Evolutionary conservation across 1,140 invertebrate species (phyloP).

Genomic region (Polypedilum pembai): DNA sequence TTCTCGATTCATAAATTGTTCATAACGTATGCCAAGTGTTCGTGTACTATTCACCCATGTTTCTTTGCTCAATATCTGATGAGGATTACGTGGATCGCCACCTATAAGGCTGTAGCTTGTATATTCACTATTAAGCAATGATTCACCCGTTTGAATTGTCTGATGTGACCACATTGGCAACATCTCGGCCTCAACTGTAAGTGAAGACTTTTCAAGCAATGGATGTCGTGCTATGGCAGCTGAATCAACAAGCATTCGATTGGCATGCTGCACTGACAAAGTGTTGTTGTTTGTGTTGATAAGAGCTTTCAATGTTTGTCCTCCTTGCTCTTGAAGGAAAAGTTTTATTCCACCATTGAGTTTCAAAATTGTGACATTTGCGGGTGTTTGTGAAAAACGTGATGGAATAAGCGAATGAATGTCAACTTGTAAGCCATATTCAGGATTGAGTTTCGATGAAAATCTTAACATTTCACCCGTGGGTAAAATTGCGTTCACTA

Average conservation of each 20-base stretch:
- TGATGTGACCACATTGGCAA: slow-evolving; percentile 79
- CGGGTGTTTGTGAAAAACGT: slow-evolving; percentile 38
- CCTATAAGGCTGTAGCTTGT: slow-evolving; percentile 72
- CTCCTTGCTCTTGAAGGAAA: slow-evolving; percentile 52
- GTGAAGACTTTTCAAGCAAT: slow-evolving; percentile 65
- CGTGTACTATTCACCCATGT: slow-evolving; percentile 77
- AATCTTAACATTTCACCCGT: slow-evolving; percentile 82
- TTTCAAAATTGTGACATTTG: slow-evolving; percentile 44
- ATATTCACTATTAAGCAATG: slow-evolving; percentile 66
- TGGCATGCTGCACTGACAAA: slow-evolving; percentile 58
- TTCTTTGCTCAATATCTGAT: slow-evolving; percentile 72
- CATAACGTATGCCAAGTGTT: slow-evolving; percentile 82
- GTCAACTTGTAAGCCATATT: slow-evolving; percentile 65
- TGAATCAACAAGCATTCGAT: slow-evolving; percentile 61
- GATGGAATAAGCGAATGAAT: slow-evolving; percentile 47
- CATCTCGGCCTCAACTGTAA: slow-evolving; percentile 88
- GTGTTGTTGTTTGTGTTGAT: slow-evolving; percentile 68
- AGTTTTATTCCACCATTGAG: slow-evolving; percentile 52
- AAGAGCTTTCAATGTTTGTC: slow-evolving; percentile 59
- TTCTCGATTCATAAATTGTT: slow-evolving; percentile 78
- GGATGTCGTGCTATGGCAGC: slow-evolving; percentile 77
- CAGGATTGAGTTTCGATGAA: slow-evolving; percentile 61
- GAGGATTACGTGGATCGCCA: slow-evolving; percentile 64
- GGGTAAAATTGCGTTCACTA: slow-evolving; percentile 75
- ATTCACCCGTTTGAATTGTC: slow-evolving; percentile 63